These are phyloP conservation scores for Cynaeus angustus DNA, from an alignment of 2,888 invertebrate genomes.

Conservation along the genomic window DNA sequence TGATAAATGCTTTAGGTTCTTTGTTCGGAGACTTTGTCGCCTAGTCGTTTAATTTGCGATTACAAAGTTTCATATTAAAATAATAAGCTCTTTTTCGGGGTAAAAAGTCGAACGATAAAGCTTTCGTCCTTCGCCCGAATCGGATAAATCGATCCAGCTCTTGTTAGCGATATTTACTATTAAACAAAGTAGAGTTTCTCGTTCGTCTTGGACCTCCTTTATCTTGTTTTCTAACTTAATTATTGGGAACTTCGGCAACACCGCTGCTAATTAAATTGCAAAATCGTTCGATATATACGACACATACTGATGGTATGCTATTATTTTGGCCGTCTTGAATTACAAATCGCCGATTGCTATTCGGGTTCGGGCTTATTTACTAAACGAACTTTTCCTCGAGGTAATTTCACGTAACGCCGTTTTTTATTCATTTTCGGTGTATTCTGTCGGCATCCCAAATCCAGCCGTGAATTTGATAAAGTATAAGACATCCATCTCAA, in stretches of 20 bases:
- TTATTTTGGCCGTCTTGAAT: conserved; percentile 18
- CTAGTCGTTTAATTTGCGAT: not conserved
- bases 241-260: conserved; percentile 20
- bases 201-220: conserved; percentile 34
- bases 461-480: conserved; percentile 55
- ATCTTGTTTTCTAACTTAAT: conserved; percentile 43
- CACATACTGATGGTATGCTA: conserved; percentile 14
- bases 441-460: conserved; percentile 48
- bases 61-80: too few relatives aligned
- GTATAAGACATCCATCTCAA: conserved; percentile 57
- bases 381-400: conserved; percentile 27
- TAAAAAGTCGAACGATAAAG: too few relatives aligned
- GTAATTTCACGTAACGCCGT: conserved; percentile 30
- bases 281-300: conserved; percentile 25
- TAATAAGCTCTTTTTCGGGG: too few relatives aligned
- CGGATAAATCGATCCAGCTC: conserved; percentile 6
- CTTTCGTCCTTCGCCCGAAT: conserved; percentile 10
- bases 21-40: not conserved
- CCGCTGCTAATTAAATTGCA: conserved; percentile 30
- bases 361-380: not conserved
- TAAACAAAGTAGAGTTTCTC: conserved; percentile 31
- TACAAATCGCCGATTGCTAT: conserved; percentile 18
- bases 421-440: conserved; percentile 45
- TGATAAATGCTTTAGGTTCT: conserved; percentile 35
- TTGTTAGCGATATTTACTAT: conserved; percentile 27